phyloP scores from a whole-genome alignment of 2,113 vertebrate species.

The Cyphomyrus plagiostoma region DNA sequence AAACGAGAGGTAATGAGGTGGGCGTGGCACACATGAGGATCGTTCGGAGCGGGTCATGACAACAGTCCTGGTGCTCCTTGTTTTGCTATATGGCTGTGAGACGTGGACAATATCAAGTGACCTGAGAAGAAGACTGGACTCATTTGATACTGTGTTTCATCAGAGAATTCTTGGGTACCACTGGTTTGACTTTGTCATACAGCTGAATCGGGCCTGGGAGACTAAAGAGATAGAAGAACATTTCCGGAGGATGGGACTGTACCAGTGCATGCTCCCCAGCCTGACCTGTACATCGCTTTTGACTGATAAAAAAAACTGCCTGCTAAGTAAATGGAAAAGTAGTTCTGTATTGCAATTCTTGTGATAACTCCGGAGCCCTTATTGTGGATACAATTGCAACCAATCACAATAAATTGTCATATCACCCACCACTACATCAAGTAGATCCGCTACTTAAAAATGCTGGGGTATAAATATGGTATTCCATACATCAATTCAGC shows the following conservation, averaged over 20 bases:
- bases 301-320: background rate
- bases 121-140: too few relatives aligned
- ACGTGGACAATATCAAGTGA: background rate
- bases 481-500: background rate
- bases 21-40: too few relatives aligned
- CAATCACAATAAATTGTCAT: background rate
- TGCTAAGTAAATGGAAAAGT: background rate
- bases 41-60: too few relatives aligned
- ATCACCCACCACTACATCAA: background rate
- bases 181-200: too few relatives aligned
- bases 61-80: background rate
- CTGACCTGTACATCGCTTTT: background rate
- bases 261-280: background rate
- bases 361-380: background rate
- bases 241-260: background rate
- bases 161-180: too few relatives aligned
- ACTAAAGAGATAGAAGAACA: background rate
- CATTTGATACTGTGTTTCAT: too few relatives aligned
- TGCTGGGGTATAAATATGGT: background rate
- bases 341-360: background rate
- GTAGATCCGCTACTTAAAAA: background rate
- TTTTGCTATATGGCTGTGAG: background rate
- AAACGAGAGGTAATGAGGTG: too few relatives aligned
- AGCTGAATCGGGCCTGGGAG: background rate
- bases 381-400: background rate